Base-by-base conservation (phyloP, 2,797 vertebrate species). In the Sternotherus odoratus region DNA sequence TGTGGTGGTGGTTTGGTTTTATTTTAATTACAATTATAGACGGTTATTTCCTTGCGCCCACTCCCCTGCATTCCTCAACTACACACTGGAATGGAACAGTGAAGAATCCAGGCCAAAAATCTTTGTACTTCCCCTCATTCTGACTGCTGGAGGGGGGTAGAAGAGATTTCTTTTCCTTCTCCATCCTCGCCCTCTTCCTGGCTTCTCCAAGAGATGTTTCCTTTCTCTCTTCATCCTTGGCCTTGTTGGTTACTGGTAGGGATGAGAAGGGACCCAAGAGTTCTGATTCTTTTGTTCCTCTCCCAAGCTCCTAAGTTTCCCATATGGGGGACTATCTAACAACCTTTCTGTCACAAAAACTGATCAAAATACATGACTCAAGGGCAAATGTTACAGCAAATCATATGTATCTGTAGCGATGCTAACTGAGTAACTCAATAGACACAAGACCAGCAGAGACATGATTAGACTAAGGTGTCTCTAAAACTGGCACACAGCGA, bases 1-100 rank as follows among this genome's bases (percentile, higher is more conserved):
- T 69, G n/a, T 39, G 17, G 19, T 39, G 11, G 15, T 2, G 5
- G 15, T 3, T n/a, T 2, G 5, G 15, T 3, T n/a, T 4, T 30
- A 81, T 82, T 75, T 5, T 15, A 74, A 33, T 21, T 78, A 30
- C 17, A 88, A 54, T 60, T 3, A 72, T 1, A 3, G 10, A 4
- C 0, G 1, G 33, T 6, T 66, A 79, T 26, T 46, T 85, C 74
- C 54, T 50, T 83, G 60, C 23, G 79, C 57, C 2, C 79, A 89
- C 30, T 56, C 2, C 30, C 33, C 21, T 85, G 13, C 2, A 28
- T 60, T 93, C 74, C 57, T 79, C 33, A 48, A 90, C 43, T 23
- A 57, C 46, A 11, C 26, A 83, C 48, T 15, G 74, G 48, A 86
- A 21, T 33, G 30, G 57, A 60, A 60, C 21, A 33, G 33, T 15